Evolutionary conservation across 2,888 invertebrate genomes (phyloP).

Genomic region (Pediacus dermestoides): DNA sequence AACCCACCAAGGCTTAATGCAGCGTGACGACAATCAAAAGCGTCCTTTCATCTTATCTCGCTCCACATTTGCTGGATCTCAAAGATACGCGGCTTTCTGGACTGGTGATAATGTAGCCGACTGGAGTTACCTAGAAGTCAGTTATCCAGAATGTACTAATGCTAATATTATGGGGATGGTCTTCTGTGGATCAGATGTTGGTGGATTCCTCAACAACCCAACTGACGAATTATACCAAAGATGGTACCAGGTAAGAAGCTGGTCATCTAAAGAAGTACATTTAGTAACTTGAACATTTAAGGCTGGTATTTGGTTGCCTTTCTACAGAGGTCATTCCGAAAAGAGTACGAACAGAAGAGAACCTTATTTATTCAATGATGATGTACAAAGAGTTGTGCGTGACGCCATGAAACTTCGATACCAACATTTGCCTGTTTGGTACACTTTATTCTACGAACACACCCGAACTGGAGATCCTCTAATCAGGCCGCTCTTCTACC

Average conservation of each 20-base stretch:
- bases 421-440: constrained; percentile 82
- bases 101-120: constrained; percentile 95
- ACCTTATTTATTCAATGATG: constrained; percentile 84
- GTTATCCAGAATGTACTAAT: constrained; percentile 85
- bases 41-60: constrained; percentile 90
- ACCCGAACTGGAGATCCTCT: constrained; percentile 78
- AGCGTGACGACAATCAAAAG: constrained; percentile 54
- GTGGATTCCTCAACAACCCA: constrained; percentile 94
- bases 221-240: constrained; percentile 84
- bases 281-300: constrained; percentile 40
- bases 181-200: constrained; percentile 92
- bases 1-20: constrained; percentile 59
- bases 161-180: constrained; percentile 74
- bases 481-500: constrained; percentile 82
- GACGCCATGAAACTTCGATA: constrained; percentile 66
- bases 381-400: constrained; percentile 64
- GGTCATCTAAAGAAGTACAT: no score
- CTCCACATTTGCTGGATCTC: constrained; percentile 87
- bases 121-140: constrained; percentile 82
- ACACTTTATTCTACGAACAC: constrained; percentile 86
- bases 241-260: constrained; percentile 57
- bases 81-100: constrained; percentile 90
- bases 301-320: constrained; percentile 88
- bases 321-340: constrained; percentile 93
- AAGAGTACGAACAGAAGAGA: constrained; percentile 91